These are phyloP conservation scores for Paradisaea rubra DNA, from an alignment of 2,113 vertebrate species.

Conservation along the genomic window DNA sequence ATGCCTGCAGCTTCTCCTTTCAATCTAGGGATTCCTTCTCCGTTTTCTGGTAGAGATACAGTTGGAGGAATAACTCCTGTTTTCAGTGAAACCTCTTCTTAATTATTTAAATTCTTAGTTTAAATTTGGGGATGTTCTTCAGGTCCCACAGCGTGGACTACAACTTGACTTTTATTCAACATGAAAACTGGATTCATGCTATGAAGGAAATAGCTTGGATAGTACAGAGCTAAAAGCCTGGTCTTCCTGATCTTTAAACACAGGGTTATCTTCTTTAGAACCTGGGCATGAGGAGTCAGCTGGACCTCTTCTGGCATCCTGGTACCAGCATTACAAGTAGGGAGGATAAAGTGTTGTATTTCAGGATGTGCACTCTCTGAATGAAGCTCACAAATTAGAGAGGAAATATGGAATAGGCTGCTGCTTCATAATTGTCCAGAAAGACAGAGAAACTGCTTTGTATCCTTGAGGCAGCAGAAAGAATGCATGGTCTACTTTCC, in stretches of 20 bases:
- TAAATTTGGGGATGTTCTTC: neutral
- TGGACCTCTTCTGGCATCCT: neutral
- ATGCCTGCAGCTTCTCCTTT: neutral
- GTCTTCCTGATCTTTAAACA: neutral
- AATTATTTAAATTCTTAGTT: neutral
- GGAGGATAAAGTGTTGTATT: neutral
- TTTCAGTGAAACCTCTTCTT: neutral
- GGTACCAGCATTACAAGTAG: neutral
- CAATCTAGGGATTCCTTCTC: neutral
- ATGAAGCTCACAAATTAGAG: neutral
- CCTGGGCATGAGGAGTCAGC: neutral
- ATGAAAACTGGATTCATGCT: neutral
- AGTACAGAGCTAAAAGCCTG: neutral
- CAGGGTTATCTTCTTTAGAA: neutral
- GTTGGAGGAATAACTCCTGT: neutral
- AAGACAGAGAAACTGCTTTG: neutral
- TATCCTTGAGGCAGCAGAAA: neutral
- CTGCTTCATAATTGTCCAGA: neutral
- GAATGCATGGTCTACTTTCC: neutral
- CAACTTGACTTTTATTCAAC: neutral
- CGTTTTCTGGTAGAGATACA: neutral
- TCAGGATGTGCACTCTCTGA: neutral
- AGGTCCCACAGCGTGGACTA: neutral
- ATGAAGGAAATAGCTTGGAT: neutral
- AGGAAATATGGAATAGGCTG: neutral